These are phyloP conservation scores for Conus canariensis DNA, from an alignment of 2,888 invertebrate species.

Conservation along the genomic window DNA sequence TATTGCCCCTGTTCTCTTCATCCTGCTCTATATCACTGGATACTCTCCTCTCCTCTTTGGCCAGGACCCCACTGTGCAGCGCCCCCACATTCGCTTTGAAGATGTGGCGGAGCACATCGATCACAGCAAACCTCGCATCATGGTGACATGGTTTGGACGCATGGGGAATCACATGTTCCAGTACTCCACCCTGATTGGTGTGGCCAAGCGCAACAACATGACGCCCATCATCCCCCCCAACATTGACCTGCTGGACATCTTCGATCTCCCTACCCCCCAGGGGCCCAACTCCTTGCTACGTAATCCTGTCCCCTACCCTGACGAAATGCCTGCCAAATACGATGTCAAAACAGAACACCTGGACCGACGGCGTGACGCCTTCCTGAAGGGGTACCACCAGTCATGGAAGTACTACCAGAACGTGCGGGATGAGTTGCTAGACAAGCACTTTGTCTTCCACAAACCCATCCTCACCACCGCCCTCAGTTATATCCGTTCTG, in stretches of 20 bases:
- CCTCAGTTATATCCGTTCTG: constrained; percentile 51
- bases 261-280: constrained; percentile 56
- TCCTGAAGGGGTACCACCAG: constrained; percentile 67
- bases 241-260: constrained; percentile 56
- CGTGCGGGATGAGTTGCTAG: constrained; percentile 55
- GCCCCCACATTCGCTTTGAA: constrained; percentile 47
- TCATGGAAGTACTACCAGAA: constrained; percentile 70
- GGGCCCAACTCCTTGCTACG: constrained; percentile 49
- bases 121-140: constrained; percentile 45
- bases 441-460: constrained; percentile 63
- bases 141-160: constrained; percentile 61
- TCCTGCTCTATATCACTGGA: constrained; percentile 43
- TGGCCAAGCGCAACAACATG: constrained; percentile 63
- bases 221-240: constrained; percentile 60
- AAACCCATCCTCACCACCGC: constrained; percentile 54
- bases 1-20: background rate
- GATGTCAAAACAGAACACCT: constrained; percentile 50
- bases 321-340: constrained; percentile 48
- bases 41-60: constrained; percentile 32
- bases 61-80: constrained; percentile 38
- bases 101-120: constrained; percentile 43
- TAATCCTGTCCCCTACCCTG: constrained; percentile 43
- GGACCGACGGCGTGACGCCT: constrained; percentile 46
- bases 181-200: constrained; percentile 66
- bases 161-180: constrained; percentile 71